A percentile compares a stretch with the other conserved stretches of the same genome.
phyloP scores from a whole-genome alignment of 2,797 vertebrate genomes.

The Gadopsis bispinosus region DNA sequence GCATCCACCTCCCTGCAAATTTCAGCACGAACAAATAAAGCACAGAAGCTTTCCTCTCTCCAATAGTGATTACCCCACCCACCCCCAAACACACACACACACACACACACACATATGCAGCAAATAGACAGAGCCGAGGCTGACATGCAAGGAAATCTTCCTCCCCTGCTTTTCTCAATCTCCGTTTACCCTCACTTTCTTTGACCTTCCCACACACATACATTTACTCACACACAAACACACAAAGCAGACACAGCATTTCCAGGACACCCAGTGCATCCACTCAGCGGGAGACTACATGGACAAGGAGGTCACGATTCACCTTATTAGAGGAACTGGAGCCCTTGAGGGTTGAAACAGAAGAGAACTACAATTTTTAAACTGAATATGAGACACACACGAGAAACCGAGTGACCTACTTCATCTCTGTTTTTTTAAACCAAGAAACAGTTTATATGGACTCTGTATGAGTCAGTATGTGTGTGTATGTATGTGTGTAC shows the following conservation, averaged over 20 bases:
- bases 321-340: conserved; percentile 70
- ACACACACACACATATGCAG: conserved; percentile 24
- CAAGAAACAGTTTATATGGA: conserved; percentile 8
- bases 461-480: conserved; percentile 7
- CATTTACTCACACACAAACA: conserved; percentile 27
- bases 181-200: conserved; percentile 21
- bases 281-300: conserved; percentile 54
- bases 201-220: conserved; percentile 37
- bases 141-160: conserved; percentile 48
- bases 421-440: conserved; percentile 17
- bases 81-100: not conserved
- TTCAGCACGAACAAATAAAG: conserved; percentile 17
- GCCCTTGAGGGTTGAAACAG: conserved; percentile 71
- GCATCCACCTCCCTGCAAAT: conserved; percentile 31
- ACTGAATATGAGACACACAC: conserved; percentile 42
- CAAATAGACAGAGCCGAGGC: conserved; percentile 25
- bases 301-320: conserved; percentile 65
- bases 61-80: conserved; percentile 1
- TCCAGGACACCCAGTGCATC: conserved; percentile 43
- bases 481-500: not conserved
- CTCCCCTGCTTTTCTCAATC: conserved; percentile 35
- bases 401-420: conserved; percentile 40
- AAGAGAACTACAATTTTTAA: conserved; percentile 69
- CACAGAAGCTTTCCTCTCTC: conserved; percentile 14
- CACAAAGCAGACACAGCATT: conserved; percentile 52